Evolutionary conservation across 2,888 invertebrate genomes (phyloP).

Genomic region (Sarcophaga caerulescens): DNA sequence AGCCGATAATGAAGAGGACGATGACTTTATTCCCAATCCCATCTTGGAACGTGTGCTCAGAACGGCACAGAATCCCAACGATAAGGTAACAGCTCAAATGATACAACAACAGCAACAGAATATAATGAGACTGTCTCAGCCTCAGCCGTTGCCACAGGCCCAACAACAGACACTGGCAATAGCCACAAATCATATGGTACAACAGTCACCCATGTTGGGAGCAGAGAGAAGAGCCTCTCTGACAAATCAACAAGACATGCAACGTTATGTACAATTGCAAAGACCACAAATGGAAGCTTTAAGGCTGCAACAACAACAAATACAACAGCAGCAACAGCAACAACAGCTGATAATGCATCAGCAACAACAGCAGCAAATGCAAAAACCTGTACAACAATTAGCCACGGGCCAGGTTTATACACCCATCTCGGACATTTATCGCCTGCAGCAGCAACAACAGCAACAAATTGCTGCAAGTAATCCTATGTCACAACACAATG

Average conservation of each 20-base stretch:
- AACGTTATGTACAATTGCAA: conserved; percentile 78
- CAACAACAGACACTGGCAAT: conserved; percentile 56
- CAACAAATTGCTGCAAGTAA: conserved; percentile 73
- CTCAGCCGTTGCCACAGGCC: conserved; percentile 48
- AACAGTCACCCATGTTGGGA: conserved; percentile 76
- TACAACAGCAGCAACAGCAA: no score
- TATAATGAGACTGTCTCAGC: conserved; percentile 79
- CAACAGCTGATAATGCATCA: conserved; percentile 61
- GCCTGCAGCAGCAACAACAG: conserved; percentile 77
- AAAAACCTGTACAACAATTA: conserved; percentile 66
- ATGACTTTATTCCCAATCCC: conserved; percentile 94
- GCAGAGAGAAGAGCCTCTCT: conserved; percentile 69
- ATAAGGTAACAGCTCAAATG: conserved; percentile 82
- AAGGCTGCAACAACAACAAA: conserved; percentile 71
- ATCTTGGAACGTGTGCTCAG: conserved; percentile 92
- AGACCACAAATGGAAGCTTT: conserved; percentile 75
- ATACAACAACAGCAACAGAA: conserved; percentile 82
- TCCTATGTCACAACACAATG: conserved; percentile 64
- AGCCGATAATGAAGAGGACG: conserved; percentile 95
- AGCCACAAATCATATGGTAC: conserved; percentile 68
- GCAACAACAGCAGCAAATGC: conserved; percentile 71
- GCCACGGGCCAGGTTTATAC: conserved; percentile 76
- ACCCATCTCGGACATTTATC: conserved; percentile 77
- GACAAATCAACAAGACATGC: conserved; percentile 75
- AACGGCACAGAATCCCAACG: conserved; percentile 87